Evolutionary conservation across 1,140 invertebrate genomes (phyloP).

Genomic region (Apis laboriosa): DNA sequence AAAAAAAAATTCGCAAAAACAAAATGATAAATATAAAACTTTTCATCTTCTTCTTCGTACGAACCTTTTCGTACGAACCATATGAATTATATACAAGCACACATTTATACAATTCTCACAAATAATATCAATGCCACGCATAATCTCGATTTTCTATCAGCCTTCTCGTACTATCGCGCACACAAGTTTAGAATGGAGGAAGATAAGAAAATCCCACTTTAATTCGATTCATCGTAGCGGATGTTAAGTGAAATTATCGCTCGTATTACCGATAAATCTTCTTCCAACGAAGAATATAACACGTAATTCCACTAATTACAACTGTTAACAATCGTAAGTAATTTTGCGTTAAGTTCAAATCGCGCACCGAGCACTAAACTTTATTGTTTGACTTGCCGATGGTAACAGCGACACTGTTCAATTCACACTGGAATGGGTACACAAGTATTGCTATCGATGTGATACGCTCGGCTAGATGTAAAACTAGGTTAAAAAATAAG

Average conservation of each 20-base stretch:
- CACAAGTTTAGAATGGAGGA: constrained; percentile 5
- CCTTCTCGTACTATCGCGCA: constrained; percentile 15
- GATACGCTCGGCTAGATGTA: neutral
- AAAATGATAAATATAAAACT: too few species aligned
- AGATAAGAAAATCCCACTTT: neutral
- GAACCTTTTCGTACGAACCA: too few species aligned
- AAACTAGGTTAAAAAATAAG: neutral
- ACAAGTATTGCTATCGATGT: neutral
- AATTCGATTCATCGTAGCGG: neutral
- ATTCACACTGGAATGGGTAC: neutral
- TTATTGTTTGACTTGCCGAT: neutral
- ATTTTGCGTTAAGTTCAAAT: neutral
- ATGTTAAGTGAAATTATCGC: too few species aligned
- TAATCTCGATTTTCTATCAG: constrained; percentile 26
- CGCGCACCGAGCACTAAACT: neutral
- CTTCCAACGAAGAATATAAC: neutral
- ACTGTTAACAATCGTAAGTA: neutral
- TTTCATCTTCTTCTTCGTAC: too few species aligned
- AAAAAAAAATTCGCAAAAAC: too few species aligned
- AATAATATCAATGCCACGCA: constrained; percentile 12
- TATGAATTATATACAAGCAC: too few species aligned
- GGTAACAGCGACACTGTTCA: neutral
- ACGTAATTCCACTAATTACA: neutral
- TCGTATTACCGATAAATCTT: neutral
- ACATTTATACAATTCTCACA: neutral